A percentile compares a stretch with the other conserved stretches of the same genome.
These are phyloP conservation scores for Alectoris magna DNA, from an alignment of 2,797 vertebrate genomes.

Conservation along the genomic window DNA sequence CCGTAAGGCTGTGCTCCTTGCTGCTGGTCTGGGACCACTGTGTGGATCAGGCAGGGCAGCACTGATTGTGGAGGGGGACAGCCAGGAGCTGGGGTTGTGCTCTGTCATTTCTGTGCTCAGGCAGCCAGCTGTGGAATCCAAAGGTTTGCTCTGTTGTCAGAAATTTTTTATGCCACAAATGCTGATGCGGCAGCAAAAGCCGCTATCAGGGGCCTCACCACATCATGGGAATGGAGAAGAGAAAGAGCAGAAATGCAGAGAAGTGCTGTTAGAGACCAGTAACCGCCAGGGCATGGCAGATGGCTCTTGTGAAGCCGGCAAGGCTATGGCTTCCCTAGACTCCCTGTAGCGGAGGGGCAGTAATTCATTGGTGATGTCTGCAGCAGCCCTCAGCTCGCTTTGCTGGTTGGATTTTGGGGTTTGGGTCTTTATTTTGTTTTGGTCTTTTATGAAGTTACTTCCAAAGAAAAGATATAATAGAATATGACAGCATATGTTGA, in stretches of 20 bases:
- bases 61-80: not conserved
- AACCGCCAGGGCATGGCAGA: constrained; percentile 17
- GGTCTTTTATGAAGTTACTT: constrained; percentile 44
- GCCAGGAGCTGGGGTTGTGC: not conserved
- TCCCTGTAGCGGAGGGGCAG: not conserved
- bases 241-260: constrained; percentile 34
- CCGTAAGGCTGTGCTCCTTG: not conserved
- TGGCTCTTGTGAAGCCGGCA: not conserved
- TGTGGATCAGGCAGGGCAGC: not conserved
- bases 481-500: constrained; percentile 41
- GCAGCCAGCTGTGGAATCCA: constrained; percentile 12
- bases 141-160: constrained; percentile 33
- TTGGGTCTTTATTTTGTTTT: constrained; percentile 38
- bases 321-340: constrained; percentile 27
- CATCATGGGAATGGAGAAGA: constrained; percentile 44
- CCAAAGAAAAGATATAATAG: constrained; percentile 50
- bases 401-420: constrained; percentile 37
- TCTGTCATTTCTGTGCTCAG: constrained; percentile 10
- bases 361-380: constrained; percentile 22
- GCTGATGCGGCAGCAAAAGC: constrained; percentile 68
- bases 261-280: constrained; percentile 41
- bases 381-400: not conserved
- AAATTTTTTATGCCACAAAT: constrained; percentile 27
- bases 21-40: not conserved
- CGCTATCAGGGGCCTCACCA: constrained; percentile 36